Evolutionary conservation across 1,140 invertebrate genomes (phyloP), one percentile per base, ranked within the genome.

Genomic region (Drosophila guanche): DNA sequence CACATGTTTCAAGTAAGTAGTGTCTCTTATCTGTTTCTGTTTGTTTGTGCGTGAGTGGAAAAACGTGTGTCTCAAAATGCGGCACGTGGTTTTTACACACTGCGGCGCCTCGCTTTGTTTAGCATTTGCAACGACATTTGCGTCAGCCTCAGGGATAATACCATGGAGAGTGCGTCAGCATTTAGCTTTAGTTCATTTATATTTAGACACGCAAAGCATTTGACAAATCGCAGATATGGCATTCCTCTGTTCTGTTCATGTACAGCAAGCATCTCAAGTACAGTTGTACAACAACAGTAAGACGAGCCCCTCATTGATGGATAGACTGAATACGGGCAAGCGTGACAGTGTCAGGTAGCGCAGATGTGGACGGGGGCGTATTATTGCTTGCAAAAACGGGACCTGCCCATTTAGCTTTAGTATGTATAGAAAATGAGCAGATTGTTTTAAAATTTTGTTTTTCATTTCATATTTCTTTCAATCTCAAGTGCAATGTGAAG

Each of bases 1-100:
- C 79, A 75, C 83, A 75, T 86, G 83, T 77, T 77, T 75, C 52
- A 86, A 63, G 81, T 86, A 86, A 86, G 81, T 86, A 25, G 4
- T 45, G 50, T 48, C 33, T 50, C 41, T 29, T 56, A 7, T 52
- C 37, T 29, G 10, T 57, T 8, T 57, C 1, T 61, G 37, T 29
- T 16, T 29, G 41, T 55, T 14, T 7, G 12, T 58, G 25, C 48
- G 43, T 54, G 40, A 42, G 57, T 62, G 27, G 25, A 23, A 65
- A 81, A 81, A 81, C 77, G 73, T 80, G 79, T 53, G 46, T 69
- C 40, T 62, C 61, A 4, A 37, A 12, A 57, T 61, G 61, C 54
- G 52, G 69, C 70, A 74, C 70, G 70, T 74, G 70, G 70, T 74
- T 68, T 48, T 14, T n/a, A 25, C 33, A 54, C 54, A 43, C 25